Evolutionary conservation across 1,140 invertebrate species (phyloP).

Genomic region (Euschistus heros): DNA sequence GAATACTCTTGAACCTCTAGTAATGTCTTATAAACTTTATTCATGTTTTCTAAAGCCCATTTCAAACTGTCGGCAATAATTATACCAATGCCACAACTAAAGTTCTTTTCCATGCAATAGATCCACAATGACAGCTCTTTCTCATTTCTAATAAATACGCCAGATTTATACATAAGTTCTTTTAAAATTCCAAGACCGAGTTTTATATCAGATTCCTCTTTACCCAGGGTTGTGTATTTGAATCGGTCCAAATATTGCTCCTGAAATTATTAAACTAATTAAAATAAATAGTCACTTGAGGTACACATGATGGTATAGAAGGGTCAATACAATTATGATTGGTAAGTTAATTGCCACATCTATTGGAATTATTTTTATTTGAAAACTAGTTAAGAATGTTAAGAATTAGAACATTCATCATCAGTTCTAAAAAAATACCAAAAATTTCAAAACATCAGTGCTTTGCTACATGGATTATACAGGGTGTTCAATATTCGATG

Average conservation of each 20-base stretch:
- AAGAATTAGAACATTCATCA: too few relatives aligned
- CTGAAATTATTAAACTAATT: not conserved
- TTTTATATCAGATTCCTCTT: not conserved
- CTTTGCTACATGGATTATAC: too few relatives aligned
- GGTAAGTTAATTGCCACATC: too few relatives aligned
- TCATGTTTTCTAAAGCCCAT: slow-evolving; percentile 6
- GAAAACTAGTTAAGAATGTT: too few relatives aligned
- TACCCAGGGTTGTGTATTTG: not conserved
- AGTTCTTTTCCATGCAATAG: slow-evolving; percentile 2
- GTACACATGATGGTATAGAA: too few relatives aligned
- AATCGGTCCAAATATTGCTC: not conserved
- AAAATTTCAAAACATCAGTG: too few relatives aligned
- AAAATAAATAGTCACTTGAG: too few relatives aligned
- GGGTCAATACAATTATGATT: too few relatives aligned
- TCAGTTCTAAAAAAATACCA: too few relatives aligned
- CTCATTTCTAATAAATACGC: not conserved
- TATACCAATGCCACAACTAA: not conserved
- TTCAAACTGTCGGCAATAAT: not conserved
- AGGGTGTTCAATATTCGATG: too few relatives aligned
- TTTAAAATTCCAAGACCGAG: not conserved
- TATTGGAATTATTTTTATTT: too few relatives aligned
- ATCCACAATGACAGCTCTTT: not conserved
- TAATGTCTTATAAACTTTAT: not conserved
- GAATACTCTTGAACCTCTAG: slow-evolving; percentile 3
- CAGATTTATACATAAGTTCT: not conserved